Evolutionary conservation across 2,113 vertebrate genomes (phyloP).

Genomic region (Amphilophus citrinellus): DNA sequence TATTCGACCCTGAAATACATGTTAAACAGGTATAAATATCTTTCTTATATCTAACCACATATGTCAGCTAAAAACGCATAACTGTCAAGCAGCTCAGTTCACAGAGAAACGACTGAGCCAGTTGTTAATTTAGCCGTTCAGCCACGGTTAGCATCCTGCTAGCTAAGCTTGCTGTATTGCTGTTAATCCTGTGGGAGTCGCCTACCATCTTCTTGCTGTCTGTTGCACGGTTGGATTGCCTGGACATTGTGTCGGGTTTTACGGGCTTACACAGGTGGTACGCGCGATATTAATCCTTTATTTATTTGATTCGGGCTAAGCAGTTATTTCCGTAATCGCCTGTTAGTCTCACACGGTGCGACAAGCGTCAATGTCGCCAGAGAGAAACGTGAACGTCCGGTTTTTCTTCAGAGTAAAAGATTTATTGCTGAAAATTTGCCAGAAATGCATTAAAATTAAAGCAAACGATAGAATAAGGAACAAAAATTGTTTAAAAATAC

Average conservation of each 20-base stretch:
- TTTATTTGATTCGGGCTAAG: slow-evolving; percentile 70
- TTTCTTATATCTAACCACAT: neutral
- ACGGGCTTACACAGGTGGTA: slow-evolving; percentile 32
- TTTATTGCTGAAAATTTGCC: neutral
- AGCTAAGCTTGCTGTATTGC: neutral
- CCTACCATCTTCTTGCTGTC: slow-evolving; percentile 99
- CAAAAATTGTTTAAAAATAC: neutral
- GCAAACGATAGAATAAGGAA: neutral
- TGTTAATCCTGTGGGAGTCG: slow-evolving; percentile 13
- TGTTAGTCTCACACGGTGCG: neutral
- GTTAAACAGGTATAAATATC: neutral
- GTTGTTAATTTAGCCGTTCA: neutral
- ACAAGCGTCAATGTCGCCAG: neutral
- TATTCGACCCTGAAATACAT: neutral
- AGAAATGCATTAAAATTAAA: neutral
- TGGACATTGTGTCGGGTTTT: slow-evolving; percentile 87
- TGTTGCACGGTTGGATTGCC: slow-evolving; percentile 91
- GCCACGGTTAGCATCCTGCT: slow-evolving; percentile 34
- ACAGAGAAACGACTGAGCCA: neutral
- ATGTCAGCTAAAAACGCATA: neutral
- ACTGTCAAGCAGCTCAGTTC: neutral
- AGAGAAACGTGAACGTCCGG: neutral
- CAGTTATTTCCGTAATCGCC: slow-evolving; percentile 55
- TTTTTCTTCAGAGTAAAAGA: neutral
- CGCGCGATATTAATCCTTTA: slow-evolving; percentile 73